These are phyloP conservation scores for Coenonympha arcania DNA, from an alignment of 2,888 invertebrate genomes.

Conservation along the genomic window DNA sequence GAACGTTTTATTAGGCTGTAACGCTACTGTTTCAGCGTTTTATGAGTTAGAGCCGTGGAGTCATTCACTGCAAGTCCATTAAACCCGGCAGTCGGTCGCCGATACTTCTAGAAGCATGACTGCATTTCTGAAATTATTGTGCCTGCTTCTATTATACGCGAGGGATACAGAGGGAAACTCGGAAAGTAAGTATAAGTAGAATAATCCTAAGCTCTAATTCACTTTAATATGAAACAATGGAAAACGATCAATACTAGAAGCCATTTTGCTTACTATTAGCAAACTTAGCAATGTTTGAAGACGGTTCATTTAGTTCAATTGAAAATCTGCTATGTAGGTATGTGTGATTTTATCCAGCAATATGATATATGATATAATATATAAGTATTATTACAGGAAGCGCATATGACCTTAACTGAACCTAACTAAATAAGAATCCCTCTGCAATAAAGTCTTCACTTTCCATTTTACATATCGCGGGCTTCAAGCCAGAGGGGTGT, in stretches of 20 bases:
- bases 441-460: no score
- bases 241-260: neutral
- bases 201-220: neutral
- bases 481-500: no score
- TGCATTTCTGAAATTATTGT: slow-evolving; percentile 31
- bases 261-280: neutral
- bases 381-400: no score
- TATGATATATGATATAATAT: no score
- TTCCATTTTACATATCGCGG: no score
- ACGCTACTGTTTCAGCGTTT: slow-evolving; percentile 43
- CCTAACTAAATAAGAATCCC: no score
- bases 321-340: no score
- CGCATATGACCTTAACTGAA: no score
- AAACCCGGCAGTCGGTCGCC: slow-evolving; percentile 42
- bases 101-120: slow-evolving; percentile 40
- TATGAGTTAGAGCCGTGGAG: slow-evolving; percentile 35
- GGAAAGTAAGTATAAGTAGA: slow-evolving; percentile 31
- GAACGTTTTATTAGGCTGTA: slow-evolving; percentile 40
- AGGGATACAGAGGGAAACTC: slow-evolving; percentile 33
- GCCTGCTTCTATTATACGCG: slow-evolving; percentile 33
- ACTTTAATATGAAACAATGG: neutral
- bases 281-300: no score
- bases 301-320: no score
- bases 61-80: slow-evolving; percentile 41
- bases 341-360: no score